Evolutionary conservation across 2,797 vertebrate genomes (phyloP).

Genomic region (Psittacula echo): DNA sequence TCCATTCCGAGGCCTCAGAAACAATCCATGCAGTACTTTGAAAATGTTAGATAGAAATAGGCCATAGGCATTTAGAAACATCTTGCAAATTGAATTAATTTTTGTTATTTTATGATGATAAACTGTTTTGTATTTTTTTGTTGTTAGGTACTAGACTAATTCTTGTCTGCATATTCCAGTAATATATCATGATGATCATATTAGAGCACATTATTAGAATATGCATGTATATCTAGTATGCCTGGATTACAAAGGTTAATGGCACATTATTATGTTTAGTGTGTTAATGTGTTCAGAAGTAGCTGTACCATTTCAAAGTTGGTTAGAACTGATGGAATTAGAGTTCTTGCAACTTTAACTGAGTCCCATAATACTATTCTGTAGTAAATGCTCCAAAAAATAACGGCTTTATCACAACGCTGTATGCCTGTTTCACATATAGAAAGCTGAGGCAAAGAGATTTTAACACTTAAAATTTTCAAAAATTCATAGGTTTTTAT

Average conservation of each 20-base stretch:
- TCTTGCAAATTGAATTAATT: not conserved
- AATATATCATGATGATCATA: not conserved
- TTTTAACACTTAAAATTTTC: not conserved
- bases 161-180: not conserved
- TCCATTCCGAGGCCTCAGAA: not conserved
- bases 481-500: not conserved
- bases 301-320: not conserved
- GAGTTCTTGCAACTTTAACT: not conserved
- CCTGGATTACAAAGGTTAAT: not conserved
- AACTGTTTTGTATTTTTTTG: not conserved
- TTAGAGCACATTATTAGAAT: not conserved
- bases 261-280: not conserved
- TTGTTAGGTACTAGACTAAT: not conserved
- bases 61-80: not conserved
- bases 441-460: not conserved
- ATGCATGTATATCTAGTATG: not conserved
- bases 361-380: not conserved
- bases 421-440: not conserved
- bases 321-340: not conserved
- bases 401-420: not conserved
- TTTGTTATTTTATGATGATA: not conserved
- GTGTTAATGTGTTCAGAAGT: not conserved
- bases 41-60: not conserved
- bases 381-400: not conserved
- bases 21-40: not conserved